Base-by-base conservation (phyloP, 2,888 invertebrate species). In the Acrocyrtus sp. region DNA sequence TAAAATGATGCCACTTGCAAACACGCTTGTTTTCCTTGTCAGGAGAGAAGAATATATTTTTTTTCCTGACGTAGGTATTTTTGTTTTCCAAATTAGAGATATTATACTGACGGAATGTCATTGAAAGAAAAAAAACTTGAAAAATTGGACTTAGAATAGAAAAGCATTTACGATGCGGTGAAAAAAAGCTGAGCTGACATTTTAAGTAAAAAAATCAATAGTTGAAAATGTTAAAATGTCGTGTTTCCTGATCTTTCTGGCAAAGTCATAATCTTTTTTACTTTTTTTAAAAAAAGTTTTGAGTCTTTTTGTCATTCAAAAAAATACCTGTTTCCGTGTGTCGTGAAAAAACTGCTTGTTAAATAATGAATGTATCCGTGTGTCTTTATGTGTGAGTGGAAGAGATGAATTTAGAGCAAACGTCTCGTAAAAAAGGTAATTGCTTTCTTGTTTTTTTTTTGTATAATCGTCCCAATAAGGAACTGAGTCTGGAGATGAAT, bases 401-500 rank as follows among this genome's bases (percentile, higher is more conserved):
- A 48, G 6, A 4, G 22, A 54, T 65, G 66, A 57, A 45, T 57
- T 17, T 58, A 29, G 47, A 3, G 17, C 10, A 17, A n/a, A 47
- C 10, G n/a, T 27, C 12, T 19, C 34, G 27, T 53, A 26, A 26
- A 15, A n/a, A n/a, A n/a, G n/a, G n/a, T n/a, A n/a, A n/a, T n/a
- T n/a, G n/a, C n/a, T n/a, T n/a, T n/a, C n/a, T n/a, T n/a, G n/a
- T n/a, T n/a, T n/a, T n/a, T n/a, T n/a, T n/a, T n/a, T n/a, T n/a
- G n/a, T 8, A 10, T 12, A 39, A 10, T 10, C 12, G 39, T 39
- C 39, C 39, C 39, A 27, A 19, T 27, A 22, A 81, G 81, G 81
- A 81, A 67, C 67, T 81, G 66, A 81, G 79, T 53, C 50, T 81
- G 34, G 81, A 81, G 63, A 77, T 81, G 78, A 81, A 81, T 70